Evolutionary conservation across 2,888 invertebrate species (phyloP), one percentile per base, ranked within the genome.

Genomic region (Thecophora atra): DNA sequence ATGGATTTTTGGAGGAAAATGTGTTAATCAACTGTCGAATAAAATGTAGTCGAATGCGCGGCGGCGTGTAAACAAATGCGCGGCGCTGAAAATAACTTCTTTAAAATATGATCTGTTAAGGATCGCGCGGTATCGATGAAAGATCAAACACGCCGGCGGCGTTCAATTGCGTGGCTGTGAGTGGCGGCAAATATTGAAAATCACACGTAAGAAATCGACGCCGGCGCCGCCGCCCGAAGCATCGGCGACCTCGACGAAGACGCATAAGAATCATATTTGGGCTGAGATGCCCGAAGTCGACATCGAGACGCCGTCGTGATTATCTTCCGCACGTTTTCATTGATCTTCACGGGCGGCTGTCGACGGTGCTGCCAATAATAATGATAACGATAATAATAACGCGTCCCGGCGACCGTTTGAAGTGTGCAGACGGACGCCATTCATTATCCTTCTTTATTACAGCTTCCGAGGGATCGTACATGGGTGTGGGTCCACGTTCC

Each of bases 131-230:
- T n/a, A n/a, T n/a, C n/a, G n/a, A n/a, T n/a, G n/a, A n/a, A n/a
- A n/a, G n/a, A n/a, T n/a, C n/a, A n/a, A n/a, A n/a, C n/a, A n/a
- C n/a, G n/a, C n/a, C n/a, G n/a, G n/a, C n/a, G n/a, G n/a, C n/a
- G n/a, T n/a, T n/a, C n/a, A n/a, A n/a, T n/a, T n/a, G n/a, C n/a
- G n/a, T n/a, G n/a, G n/a, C n/a, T n/a, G n/a, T n/a, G n/a, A n/a
- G n/a, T n/a, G n/a, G n/a, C n/a, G 80, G 79, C 80, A 82, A 82
- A 80, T 82, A 83, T 83, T 82, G 82, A 79, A 80, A 82, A 83
- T 81, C 80, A 78, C 73, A 74, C 69, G 71, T 75, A 79, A 47
- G 76, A 77, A 77, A 78, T 76, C 74, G 70, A 75, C 71, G 72
- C 56, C 74, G 80, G 80, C 80, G 80, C 80, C 80, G 76, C 80